Base-by-base conservation (phyloP, 1,140 invertebrate species). In the Drosophila parvula region DNA sequence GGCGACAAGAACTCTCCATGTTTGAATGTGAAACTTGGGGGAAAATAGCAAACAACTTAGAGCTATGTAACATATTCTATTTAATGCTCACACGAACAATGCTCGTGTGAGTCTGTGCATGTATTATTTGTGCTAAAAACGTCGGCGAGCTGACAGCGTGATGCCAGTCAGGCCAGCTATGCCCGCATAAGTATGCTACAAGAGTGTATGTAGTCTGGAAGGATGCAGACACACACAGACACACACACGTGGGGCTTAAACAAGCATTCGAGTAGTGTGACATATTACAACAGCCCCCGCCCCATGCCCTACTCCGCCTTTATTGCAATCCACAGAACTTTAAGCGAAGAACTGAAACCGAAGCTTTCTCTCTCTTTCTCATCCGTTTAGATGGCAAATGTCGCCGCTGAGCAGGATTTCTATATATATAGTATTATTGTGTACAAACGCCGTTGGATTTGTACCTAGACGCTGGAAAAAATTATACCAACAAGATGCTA, bases 221-320 rank as follows among this genome's bases (percentile, higher is more conserved):
- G 57, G 40, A 76, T 44, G 48, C 50, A 32, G 55, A 41, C 28
- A 69, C 63, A 60, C 41, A 41, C 40, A 41, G 43, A 38, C 41
- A 53, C 34, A 32, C 43, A 75, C 12, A 14, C 63, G 36, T 45
- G 59, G 51, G 65, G 59, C 83, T 81, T 81, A 74, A 76, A 75
- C 79, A 86, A 86, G 78, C 67, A 82, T 88, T 86, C 79, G 76
- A 86, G 62, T 88, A 69, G 82, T 88, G 83, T 77, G 83, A 88
- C 83, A 86, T 82, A 88, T 86, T 82, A 86, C 83, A 88, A 78
- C 75, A 63, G 75, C 64, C 81, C 32, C 22, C 16, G 50, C 32
- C 32, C 32, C 51, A 3, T 53, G 32, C 34, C 64, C 59, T 59
- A 41, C 59, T 41, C 27, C 32, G 16, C 34, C 32, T 32, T 63